Base-by-base conservation (phyloP, 2,888 invertebrate species). In the Dorcus hopei region DNA sequence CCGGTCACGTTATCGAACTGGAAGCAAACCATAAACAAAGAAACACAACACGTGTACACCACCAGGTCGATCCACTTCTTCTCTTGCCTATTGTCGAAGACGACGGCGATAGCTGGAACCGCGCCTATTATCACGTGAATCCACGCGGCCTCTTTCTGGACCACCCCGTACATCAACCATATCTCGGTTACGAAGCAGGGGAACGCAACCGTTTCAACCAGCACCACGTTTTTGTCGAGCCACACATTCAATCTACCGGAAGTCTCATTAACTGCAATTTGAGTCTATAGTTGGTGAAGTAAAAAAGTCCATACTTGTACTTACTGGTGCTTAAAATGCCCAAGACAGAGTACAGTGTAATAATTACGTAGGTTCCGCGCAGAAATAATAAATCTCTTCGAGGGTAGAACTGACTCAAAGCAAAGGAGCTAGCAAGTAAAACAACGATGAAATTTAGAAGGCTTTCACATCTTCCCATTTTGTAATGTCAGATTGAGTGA, bases 181-280 rank as follows among this genome's bases (percentile, higher is more conserved):
- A 65, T 45, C 43, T 65, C 62, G 1, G 58, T 56, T n/a, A 64
- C 65, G 14, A 68, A 55, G 48, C 63, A 63, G 3, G 68, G 65
- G 3, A 66, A 60, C 14, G 61, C 54, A 40, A 66, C 58, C 2
- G 64, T 49, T 3, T 56, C 38, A 6, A 56, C 11, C 16, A 56
- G 47, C 39, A 56, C 42, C 38, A 40, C 23, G 3, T 26, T 56
- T 14, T 50, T 40, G 11, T 45, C 19, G 3, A 52, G 23, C 56
- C 56, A 56, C 39, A 33, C 26, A 6, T 33, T 7, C 26, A 33
- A 7, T 33, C 26, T 33, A 0, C 4, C 26, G 3, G 26, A 6
- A 6, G 6, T 33, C 26, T 6, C 4, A 6, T 33, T 7, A 7
- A 5, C 26, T 33, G 6, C 1, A 33, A 33, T 19, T 19, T 19